These are phyloP conservation scores for Diachasma alloeum DNA, from an alignment of 1,140 invertebrate species.

Conservation along the genomic window DNA sequence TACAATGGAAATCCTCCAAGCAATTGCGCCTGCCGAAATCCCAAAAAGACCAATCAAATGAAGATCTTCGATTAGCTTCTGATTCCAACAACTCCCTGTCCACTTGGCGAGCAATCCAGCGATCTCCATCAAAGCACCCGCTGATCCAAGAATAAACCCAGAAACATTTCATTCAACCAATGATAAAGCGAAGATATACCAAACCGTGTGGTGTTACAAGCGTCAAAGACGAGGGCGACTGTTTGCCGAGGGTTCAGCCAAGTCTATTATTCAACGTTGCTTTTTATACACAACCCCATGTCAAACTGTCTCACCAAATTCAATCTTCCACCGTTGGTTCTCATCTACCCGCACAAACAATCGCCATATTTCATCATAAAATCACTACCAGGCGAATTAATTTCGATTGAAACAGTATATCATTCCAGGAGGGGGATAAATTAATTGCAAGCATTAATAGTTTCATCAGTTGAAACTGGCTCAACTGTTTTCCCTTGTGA, in stretches of 20 bases:
- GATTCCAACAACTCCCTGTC: background rate
- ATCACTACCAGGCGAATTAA: background rate
- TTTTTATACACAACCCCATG: slow-evolving; percentile 58
- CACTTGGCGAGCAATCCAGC: background rate
- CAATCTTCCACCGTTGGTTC: slow-evolving; percentile 58
- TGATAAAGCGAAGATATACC: background rate
- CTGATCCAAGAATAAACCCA: background rate
- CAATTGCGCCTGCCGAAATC: background rate
- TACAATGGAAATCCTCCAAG: no score
- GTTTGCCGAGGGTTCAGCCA: slow-evolving; percentile 54
- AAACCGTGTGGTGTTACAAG: slow-evolving; percentile 10
- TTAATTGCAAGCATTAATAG: background rate
- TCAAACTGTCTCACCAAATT: slow-evolving; percentile 61
- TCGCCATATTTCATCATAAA: background rate
- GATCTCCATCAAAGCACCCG: background rate
- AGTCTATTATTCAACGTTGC: slow-evolving; percentile 62
- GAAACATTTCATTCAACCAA: background rate
- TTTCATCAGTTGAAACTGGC: background rate
- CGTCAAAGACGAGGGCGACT: slow-evolving; percentile 19
- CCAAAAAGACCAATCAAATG: background rate
- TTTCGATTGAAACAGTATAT: background rate
- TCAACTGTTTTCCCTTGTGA: background rate
- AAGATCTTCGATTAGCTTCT: background rate
- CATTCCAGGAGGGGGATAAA: background rate
- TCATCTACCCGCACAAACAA: slow-evolving; percentile 34